Conservation (phyloP, 2,888 invertebrate genomes). For the Orchesella flavescens region DNA sequence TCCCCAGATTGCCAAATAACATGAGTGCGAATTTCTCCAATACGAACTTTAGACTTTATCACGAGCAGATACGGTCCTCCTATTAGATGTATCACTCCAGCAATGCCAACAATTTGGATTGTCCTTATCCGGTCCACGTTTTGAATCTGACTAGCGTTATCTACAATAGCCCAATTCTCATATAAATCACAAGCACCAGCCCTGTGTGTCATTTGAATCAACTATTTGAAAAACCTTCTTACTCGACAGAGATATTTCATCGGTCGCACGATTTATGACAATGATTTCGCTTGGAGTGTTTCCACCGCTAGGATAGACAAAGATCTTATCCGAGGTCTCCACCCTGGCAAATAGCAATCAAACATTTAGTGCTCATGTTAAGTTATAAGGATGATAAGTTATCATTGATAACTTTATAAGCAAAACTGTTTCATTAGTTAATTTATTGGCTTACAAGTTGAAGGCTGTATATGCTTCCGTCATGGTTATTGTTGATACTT, state of each 20-base stretch:
- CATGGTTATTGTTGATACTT: conserved; percentile 38
- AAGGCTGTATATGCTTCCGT: conserved; percentile 60
- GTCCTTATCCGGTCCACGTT: conserved; percentile 77
- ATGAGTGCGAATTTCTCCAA: conserved; percentile 83
- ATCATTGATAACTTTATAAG: conserved; percentile 2
- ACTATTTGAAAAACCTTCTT: conserved; percentile 71
- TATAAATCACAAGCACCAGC: no score
- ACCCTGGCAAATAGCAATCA: conserved; percentile 77
- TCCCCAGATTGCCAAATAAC: conserved; percentile 86
- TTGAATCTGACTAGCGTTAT: conserved; percentile 80
- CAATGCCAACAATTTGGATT: conserved; percentile 85
- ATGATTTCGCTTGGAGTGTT: conserved; percentile 83
- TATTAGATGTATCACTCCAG: conserved; percentile 88
- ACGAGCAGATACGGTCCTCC: conserved; percentile 91
- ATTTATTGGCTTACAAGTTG: conserved; percentile 63
- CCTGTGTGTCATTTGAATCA: no score
- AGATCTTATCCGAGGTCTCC: conserved; percentile 91
- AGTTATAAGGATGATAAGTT: no score
- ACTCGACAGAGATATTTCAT: conserved; percentile 83
- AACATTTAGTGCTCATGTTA: conserved; percentile 22
- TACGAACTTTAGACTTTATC: conserved; percentile 86
- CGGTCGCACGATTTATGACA: conserved; percentile 87
- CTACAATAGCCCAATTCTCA: conserved; percentile 73
- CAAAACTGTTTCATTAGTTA: conserved; percentile 2
- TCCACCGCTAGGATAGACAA: conserved; percentile 82